Conservation (phyloP, 2,797 vertebrate genomes). For the Epinephelus malabaricus region DNA sequence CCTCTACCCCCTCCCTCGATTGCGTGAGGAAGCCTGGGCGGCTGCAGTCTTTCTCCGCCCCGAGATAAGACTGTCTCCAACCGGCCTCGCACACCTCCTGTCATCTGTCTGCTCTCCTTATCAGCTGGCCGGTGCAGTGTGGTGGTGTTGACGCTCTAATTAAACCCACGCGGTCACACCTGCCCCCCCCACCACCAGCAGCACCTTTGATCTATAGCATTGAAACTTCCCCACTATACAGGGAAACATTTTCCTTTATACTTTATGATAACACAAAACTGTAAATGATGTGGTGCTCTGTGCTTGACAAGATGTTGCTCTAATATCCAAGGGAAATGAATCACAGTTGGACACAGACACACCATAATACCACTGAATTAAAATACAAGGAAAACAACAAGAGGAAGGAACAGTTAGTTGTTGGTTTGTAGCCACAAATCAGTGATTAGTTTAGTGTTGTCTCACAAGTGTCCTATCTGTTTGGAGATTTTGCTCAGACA, state of each 20-base stretch:
- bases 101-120: conserved; percentile 87
- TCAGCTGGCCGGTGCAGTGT: conserved; percentile 75
- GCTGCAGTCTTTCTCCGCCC: conserved; percentile 80
- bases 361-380: conserved; percentile 17
- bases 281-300: conserved; percentile 18
- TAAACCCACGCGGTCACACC: conserved; percentile 78
- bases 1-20: conserved; percentile 64
- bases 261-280: conserved; percentile 17
- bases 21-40: conserved; percentile 86
- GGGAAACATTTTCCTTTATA: conserved; percentile 6
- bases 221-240: conserved; percentile 26
- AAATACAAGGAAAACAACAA: conserved; percentile 19
- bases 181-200: conserved; percentile 24
- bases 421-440: not conserved
- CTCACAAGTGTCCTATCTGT: conserved; percentile 10
- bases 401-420: conserved; percentile 7
- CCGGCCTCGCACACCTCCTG: conserved; percentile 86
- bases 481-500: not conserved
- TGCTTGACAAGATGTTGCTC: conserved; percentile 6
- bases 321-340: conserved; percentile 19
- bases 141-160: conserved; percentile 82
- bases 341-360: not conserved
- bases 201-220: conserved; percentile 49
- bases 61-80: conserved; percentile 89
- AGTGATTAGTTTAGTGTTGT: not conserved